Conservation (phyloP, 1,140 invertebrate species). For the Archivesica marissinica region DNA sequence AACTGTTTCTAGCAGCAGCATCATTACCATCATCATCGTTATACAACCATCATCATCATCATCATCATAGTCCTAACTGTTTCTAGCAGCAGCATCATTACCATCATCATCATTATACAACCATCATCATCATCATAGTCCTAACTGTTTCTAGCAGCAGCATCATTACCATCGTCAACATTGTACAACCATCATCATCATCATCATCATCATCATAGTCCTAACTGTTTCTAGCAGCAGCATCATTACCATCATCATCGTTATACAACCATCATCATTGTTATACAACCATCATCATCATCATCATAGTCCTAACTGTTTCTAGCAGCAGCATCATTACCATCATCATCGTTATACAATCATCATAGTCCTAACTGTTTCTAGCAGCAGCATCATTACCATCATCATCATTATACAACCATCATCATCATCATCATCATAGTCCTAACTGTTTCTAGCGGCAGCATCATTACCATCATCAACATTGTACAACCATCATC, state of each 20-base stretch:
- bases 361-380: neutral
- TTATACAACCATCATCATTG: neutral
- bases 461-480: neutral
- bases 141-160: no score
- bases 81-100: no score
- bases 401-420: neutral
- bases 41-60: no score
- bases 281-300: no score
- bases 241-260: neutral
- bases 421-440: no score
- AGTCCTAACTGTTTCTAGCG: no score
- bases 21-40: no score
- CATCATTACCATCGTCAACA: neutral
- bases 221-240: neutral
- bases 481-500: neutral
- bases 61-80: no score
- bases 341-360: neutral
- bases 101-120: no score
- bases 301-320: neutral
- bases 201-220: no score
- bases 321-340: neutral
- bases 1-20: no score
- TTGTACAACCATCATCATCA: neutral
- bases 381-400: neutral
- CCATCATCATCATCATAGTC: no score